Conservation (phyloP, 2,888 invertebrate species). For the Drosophila buzzatii region DNA sequence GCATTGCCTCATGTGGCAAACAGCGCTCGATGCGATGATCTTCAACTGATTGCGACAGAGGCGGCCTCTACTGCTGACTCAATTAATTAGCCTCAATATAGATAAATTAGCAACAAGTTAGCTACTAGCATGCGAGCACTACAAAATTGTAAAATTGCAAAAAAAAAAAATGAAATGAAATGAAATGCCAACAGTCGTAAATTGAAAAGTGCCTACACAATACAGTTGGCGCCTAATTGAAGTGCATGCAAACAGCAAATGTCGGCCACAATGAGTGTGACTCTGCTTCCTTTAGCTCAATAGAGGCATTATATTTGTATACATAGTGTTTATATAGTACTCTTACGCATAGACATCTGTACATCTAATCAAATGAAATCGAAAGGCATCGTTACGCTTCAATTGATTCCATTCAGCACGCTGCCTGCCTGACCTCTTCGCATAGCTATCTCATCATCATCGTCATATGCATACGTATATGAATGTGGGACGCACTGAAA, state of each 20-base stretch:
- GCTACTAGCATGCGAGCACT: conserved; percentile 40
- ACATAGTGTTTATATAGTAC: too few species aligned
- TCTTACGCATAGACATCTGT: background rate
- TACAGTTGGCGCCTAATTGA: conserved; percentile 68
- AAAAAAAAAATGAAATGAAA: background rate
- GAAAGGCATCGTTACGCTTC: conserved; percentile 61
- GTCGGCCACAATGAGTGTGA: conserved; percentile 9
- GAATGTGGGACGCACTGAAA: conserved; percentile 6
- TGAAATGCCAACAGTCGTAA: conserved; percentile 30
- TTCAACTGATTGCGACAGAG: conserved; percentile 31
- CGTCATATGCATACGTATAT: conserved; percentile 8
- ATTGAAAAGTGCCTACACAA: conserved; percentile 70
- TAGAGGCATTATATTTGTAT: background rate
- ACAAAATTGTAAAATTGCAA: conserved; percentile 23
- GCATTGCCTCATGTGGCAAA: conserved; percentile 7
- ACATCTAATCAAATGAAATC: conserved; percentile 58
- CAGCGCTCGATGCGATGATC: conserved; percentile 49
- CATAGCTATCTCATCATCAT: conserved; percentile 38
- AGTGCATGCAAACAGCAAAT: conserved; percentile 67
- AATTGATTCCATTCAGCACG: conserved; percentile 59
- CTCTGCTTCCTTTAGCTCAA: conserved; percentile 17
- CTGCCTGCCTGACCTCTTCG: conserved; percentile 51
- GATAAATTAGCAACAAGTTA: conserved; percentile 68
- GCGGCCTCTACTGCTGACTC: conserved; percentile 49
- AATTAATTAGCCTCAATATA: conserved; percentile 76